Percentiles rank a stretch among this genome's conserved stretches.
These are phyloP conservation scores for Uloborus plumipes DNA, from an alignment of 2,888 invertebrate genomes.

Conservation along the genomic window DNA sequence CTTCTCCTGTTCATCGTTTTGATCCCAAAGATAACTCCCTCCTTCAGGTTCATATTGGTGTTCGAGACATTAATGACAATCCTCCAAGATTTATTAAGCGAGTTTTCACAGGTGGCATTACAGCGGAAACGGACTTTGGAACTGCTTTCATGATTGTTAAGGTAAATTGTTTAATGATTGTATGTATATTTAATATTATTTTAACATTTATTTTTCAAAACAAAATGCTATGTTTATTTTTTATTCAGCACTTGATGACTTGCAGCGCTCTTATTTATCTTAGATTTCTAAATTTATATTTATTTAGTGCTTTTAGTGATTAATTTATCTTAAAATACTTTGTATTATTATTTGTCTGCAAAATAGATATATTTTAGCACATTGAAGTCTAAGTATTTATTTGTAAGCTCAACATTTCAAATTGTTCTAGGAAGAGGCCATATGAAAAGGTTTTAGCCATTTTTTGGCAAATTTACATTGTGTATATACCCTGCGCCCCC, in stretches of 20 bases:
- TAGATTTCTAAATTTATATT: too few relatives aligned
- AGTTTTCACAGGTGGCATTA: conserved; percentile 93
- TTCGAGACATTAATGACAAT: conserved; percentile 92
- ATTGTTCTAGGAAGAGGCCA: too few relatives aligned
- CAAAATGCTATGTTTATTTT: neutral
- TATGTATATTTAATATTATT: neutral
- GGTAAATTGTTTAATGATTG: conserved; percentile 72
- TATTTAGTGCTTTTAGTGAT: too few relatives aligned
- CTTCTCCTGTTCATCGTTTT: conserved; percentile 75
- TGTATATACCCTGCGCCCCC: too few relatives aligned
- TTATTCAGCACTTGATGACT: neutral
- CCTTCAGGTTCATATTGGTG: conserved; percentile 69
- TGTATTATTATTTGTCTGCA: too few relatives aligned
- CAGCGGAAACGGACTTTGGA: conserved; percentile 92
- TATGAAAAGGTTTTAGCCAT: too few relatives aligned
- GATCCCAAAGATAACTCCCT: conserved; percentile 76
- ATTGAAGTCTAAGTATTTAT: too few relatives aligned
- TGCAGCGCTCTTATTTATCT: too few relatives aligned
- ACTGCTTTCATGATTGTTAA: conserved; percentile 87
- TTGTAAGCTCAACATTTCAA: too few relatives aligned
- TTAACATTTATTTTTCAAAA: neutral
- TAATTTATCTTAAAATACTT: too few relatives aligned
- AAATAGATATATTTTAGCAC: too few relatives aligned
- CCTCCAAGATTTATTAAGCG: conserved; percentile 82
- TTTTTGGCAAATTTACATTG: too few relatives aligned